Evolutionary conservation across 2,888 invertebrate species (phyloP), one percentile per base, ranked within the genome.

Genomic region (Synanthedon formicaeformis): DNA sequence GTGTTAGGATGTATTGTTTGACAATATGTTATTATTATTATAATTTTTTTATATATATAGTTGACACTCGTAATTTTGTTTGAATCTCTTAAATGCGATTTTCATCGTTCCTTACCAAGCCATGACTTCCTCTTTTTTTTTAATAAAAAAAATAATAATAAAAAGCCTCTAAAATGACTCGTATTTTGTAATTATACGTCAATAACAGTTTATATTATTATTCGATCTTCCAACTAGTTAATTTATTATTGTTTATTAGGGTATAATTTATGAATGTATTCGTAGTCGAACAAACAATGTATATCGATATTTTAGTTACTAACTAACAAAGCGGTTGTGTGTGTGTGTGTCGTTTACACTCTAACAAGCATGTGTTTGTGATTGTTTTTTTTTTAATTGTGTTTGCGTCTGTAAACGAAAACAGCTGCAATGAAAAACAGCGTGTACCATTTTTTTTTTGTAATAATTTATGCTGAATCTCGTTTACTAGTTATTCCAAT

Each of bases 311-410:
- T 73, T 34, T 34, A 34, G 34, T 34, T 73, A 79, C 78, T 75
- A 83, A 86, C 87, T 87, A 87, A 87, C 85, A 78, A 78, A 72
- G 78, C 74, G 86, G 86, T 86, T 87, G 86, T 86, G 87, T 85
- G 23, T 73, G 86, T 86, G 85, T 84, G 85, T 77, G 83, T 34
- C 34, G 34, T 81, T 86, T 83, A 78, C 72, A 78, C 73, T 71
- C 80, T 86, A 86, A 86, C 85, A 81, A 80, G 83, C 82, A 84
- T 85, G 86, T 78, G 86, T 86, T 85, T 86, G 81, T 79, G 78
- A 73, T 75, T 81, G 73, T 65, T 63, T 75, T 75, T 66, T 59
- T 55, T 66, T 63, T 23, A 34, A 34, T 58, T 62, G 63, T 64
- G 60, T 63, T 49, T 49, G 12, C 61, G 60, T 60, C 58, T 53